Evolutionary conservation across 2,888 invertebrate genomes (phyloP), one percentile per base, ranked within the genome.

Genomic region (Tinea semifulvella): DNA sequence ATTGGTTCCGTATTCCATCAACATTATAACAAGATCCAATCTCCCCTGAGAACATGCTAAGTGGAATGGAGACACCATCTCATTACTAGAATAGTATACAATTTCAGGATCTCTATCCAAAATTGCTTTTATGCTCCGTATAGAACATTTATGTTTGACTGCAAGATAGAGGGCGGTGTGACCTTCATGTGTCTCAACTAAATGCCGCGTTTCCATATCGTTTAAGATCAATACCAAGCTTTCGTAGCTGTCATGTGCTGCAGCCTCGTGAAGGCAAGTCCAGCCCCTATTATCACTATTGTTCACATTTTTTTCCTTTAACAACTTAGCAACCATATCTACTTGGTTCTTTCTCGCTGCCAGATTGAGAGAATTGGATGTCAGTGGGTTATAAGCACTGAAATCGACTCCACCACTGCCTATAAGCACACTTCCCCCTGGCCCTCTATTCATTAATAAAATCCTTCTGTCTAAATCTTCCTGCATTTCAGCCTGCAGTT

Each of bases 231-330:
- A 48, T 45, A 58, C 39, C 20, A 81, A 49, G 42, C 74, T 61
- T 47, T 77, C 67, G 42, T 68, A 71, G 47, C 69, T 71, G 49
- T 81, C 74, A 28, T 57, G 61, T 8, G 66, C 68, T 1, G 83
- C 81, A 1, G 83, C 82, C 61, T 82, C 83, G 43, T 83, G 83
- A 1, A 83, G 60, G 45, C 82, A 74, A 0, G 82, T 82, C 82
- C 82, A 83, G 4, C 83, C 83, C 54, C 83, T 65, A 48, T 83
- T 82, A 52, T 83, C 83, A 5, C 71, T 65, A 47, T 68, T 68
- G 52, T 81, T 81, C 1, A 79, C 76, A 54, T 80, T 80, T 22
- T 69, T 65, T 55, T 72, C 80, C 46, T 65, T 60, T 1, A 83
- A 56, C 43, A 82, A 55, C 31, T 63, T 54, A 19, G 60, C 61